Evolutionary conservation across 2,113 vertebrate genomes (phyloP), one percentile per base, ranked within the genome.

Genomic region (Cariama cristata): DNA sequence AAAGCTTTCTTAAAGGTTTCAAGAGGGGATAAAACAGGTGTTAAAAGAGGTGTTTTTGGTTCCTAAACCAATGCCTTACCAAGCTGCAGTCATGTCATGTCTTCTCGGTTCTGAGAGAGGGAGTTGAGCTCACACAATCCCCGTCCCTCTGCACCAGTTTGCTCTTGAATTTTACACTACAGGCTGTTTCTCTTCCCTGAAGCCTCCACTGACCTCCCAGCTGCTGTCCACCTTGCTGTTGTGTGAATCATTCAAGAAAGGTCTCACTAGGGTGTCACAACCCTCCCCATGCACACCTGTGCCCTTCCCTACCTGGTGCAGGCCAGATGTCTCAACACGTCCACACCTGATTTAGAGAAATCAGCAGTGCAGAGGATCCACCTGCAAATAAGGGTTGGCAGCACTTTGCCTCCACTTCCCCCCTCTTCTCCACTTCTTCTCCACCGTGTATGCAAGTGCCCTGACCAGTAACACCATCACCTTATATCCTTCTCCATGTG

Each of bases 11-110:
- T 45, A 24, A 8, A 21, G 22, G 4, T 32, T 68, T 77, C 18
- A 84, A 58, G 14, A 26, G 28, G 9, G 21, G 33, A 14, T 33
- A 35, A 64, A 68, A 9, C 2, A 3, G 2, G 28, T 26, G 7
- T 59, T 56, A 22, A 42, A 77, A 67, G 8, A 44, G 23, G 10
- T 62, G 8, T 1, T 8, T 79, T 88, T 60, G 21, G 17, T 21
- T 52, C n/a, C 44, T 69, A 20, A 73, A 40, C 20, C 0, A 2
- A 14, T 4, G 7, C 6, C 21, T 73, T 30, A 23, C 4, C 16
- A 74, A 73, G 35, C 5, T 71, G 47, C 60, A 86, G 40, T 8
- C 20, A 18, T 14, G 3, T 33, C 32, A 44, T 19, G 22, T 55
- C 40, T 69, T 33, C 23, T 60, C 38, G 62, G 35, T 6, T 19